Base-by-base conservation (phyloP, 2,888 invertebrate species). In the Amphipoea oculea region DNA sequence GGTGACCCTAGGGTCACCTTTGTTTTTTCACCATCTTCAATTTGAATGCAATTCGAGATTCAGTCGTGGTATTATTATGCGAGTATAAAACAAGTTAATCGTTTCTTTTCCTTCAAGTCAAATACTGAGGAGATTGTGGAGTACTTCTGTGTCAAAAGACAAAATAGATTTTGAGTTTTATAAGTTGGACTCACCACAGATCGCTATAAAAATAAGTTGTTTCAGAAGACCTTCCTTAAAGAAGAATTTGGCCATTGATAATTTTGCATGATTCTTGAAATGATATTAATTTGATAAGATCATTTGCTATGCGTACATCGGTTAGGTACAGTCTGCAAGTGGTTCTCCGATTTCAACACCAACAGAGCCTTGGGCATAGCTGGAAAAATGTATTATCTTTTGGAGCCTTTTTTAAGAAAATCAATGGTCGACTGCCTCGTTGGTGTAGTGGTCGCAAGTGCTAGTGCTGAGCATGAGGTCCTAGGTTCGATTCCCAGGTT, bases 1-100 rank as follows among this genome's bases (percentile, higher is more conserved):
- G 81, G 84, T 81, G 81, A 84, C 60, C 70, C 66, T 62, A 45
- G 14, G 14, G 48, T 48, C 4, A 48, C 48, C 48, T 48, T 48
- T 48, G 48, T 48, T 48, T 48, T 48, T 48, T 48, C 48, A 36
- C 69, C 36, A 42, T 51, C 1, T 83, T 83, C 83, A 68, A 83
- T 76, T 80, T 68, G 14, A 63, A 83, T 65, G 54, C 45, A 36
- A 36, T 69, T 48, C 48, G 42, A 69, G 63, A 69, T 69, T 78
- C 12, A n/a, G 12, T n/a, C 4, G 48, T 69, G 20, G 29, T 48
- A 20, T n/a, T 42, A 42, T n/a, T 67, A 66, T 66, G 4, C 6
- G 29, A 29, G 2, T 51, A 14, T 36, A 6, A 20, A 42, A 45
- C 29, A 3, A 60, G 1, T 60, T n/a, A 1, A 57, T 60, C 3